phyloP scores from a whole-genome alignment of 2,113 vertebrate genomes.

The Dolichallabes microphthalmus region DNA sequence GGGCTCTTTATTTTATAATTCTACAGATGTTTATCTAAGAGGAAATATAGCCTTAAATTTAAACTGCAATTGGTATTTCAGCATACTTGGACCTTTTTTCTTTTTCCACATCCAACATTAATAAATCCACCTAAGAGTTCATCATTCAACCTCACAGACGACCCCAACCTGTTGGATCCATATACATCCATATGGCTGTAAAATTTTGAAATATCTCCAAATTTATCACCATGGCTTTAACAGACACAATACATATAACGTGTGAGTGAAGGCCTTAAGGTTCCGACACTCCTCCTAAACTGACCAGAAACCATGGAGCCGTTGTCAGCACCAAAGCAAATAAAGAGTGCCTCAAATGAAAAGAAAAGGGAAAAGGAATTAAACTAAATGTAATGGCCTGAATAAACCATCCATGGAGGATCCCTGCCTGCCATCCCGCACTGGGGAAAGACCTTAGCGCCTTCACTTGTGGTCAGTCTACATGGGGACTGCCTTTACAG shows the following conservation, averaged over 20 bases:
- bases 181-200: not conserved
- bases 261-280: conserved; percentile 13
- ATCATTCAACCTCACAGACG: not conserved
- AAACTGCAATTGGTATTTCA: conserved; percentile 31
- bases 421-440: conserved; percentile 32
- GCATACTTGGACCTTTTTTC: conserved; percentile 40
- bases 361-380: conserved; percentile 33
- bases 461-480: conserved; percentile 31
- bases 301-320: conserved; percentile 47
- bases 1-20: not conserved
- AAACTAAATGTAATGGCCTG: conserved; percentile 49
- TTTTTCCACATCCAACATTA: conserved; percentile 45
- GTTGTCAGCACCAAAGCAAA: conserved; percentile 46
- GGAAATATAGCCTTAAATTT: not conserved
- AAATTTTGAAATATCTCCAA: conserved; percentile 38
- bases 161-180: conserved; percentile 11
- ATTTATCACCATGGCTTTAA: conserved; percentile 35
- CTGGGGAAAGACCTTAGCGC: conserved; percentile 41
- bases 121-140: conserved; percentile 27
- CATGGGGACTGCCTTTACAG: conserved; percentile 42
- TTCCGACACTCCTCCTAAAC: conserved; percentile 26
- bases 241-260: not conserved
- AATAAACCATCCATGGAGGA: conserved; percentile 38
- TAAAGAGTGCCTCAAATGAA: conserved; percentile 34
- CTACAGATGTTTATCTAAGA: not conserved